A percentile compares a stretch with the other conserved stretches of the same genome.
Evolutionary conservation across 2,888 invertebrate species (phyloP).

Genomic region (Drosophila ezoana): DNA sequence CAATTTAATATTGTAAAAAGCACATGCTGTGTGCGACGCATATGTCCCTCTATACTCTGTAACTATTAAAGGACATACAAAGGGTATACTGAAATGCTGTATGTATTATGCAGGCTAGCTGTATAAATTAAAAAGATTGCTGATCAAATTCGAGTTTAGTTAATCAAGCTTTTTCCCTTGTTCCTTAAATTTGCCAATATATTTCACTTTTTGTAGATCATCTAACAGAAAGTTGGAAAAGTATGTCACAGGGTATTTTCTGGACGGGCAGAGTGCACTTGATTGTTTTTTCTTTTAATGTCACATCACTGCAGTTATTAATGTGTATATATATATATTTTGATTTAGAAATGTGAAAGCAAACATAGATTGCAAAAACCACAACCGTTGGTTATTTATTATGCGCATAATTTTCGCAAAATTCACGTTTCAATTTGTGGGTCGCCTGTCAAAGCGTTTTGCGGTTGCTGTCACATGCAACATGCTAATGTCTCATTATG

Average conservation of each 20-base stretch:
- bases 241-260: not conserved
- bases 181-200: too few species aligned
- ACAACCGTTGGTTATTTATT: constrained; percentile 50
- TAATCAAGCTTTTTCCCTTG: too few species aligned
- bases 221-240: too few species aligned
- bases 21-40: not conserved
- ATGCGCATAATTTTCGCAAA: constrained; percentile 58
- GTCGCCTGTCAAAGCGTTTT: constrained; percentile 54
- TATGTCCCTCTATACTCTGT: not conserved
- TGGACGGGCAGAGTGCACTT: too few species aligned
- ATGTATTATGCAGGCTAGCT: too few species aligned
- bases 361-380: constrained; percentile 30
- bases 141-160: too few species aligned
- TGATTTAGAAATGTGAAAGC: constrained; percentile 40
- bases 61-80: not conserved
- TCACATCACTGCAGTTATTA: constrained; percentile 22
- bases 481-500: constrained; percentile 45
- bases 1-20: not conserved
- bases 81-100: too few species aligned
- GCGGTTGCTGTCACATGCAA: constrained; percentile 57
- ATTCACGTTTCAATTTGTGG: constrained; percentile 45
- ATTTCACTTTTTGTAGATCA: too few species aligned
- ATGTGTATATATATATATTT: constrained; percentile 26
- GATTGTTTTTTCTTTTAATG: constrained; percentile 19
- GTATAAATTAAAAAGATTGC: too few species aligned